A percentile compares a stretch with the other conserved stretches of the same genome.
Evolutionary conservation across 2,113 vertebrate genomes (phyloP).

Genomic region (Apistogramma diplotaenia): DNA sequence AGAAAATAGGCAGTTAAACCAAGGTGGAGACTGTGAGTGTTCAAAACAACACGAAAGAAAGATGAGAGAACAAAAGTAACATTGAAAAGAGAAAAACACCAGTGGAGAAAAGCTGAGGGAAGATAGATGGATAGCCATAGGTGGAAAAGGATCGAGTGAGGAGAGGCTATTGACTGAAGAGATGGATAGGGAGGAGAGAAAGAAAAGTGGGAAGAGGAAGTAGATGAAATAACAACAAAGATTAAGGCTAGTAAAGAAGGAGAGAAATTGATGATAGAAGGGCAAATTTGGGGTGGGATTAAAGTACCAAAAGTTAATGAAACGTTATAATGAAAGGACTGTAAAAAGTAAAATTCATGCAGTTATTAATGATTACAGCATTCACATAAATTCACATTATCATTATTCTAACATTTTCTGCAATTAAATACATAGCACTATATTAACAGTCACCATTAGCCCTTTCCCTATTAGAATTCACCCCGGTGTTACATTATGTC

Average conservation of each 20-base stretch:
- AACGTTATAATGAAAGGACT: background rate
- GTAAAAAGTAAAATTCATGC: background rate
- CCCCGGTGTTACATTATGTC: background rate
- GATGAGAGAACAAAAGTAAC: background rate
- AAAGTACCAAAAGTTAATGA: background rate
- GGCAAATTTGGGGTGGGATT: background rate
- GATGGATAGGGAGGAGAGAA: constrained; percentile 23
- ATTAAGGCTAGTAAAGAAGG: background rate
- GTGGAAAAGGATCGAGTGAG: background rate
- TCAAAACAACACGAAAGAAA: background rate
- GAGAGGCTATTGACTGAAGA: background rate
- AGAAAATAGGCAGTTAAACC: background rate
- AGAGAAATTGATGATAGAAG: background rate
- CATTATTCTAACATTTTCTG: background rate
- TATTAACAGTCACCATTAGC: background rate
- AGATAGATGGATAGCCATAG: background rate
- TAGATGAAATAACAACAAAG: constrained; percentile 4
- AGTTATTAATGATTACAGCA: background rate
- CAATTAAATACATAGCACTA: background rate
- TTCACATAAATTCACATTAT: background rate
- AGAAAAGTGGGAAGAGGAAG: constrained; percentile 4
- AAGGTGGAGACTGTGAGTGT: background rate
- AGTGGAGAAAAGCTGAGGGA: background rate
- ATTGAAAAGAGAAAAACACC: background rate
- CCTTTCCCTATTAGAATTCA: background rate